Evolutionary conservation across 2,113 vertebrate genomes (phyloP).

Genomic region (Talpa occidentalis): DNA sequence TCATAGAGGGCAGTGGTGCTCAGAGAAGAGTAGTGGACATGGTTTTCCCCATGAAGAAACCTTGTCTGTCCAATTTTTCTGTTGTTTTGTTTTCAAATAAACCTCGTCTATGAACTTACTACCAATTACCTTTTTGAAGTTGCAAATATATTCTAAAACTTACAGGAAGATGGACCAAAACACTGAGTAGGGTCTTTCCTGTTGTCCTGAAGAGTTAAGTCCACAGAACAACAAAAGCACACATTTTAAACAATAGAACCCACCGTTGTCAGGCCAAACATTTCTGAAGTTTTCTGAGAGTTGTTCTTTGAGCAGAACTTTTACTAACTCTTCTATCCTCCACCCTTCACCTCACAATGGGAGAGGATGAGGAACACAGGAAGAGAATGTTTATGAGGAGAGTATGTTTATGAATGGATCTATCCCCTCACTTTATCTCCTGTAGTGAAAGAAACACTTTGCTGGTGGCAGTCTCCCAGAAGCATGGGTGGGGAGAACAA

Average conservation of each 20-base stretch:
- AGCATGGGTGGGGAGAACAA: neutral
- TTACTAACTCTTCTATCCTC: neutral
- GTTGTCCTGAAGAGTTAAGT: neutral
- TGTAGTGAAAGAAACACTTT: neutral
- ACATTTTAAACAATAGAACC: neutral
- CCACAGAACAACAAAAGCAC: neutral
- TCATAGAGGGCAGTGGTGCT: too few species aligned
- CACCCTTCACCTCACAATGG: neutral
- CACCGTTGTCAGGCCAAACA: neutral
- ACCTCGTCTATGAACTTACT: too few species aligned
- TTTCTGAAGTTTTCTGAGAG: neutral
- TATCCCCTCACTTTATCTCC: neutral
- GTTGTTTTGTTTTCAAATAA: too few species aligned
- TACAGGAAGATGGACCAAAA: neutral
- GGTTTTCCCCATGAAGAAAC: too few species aligned
- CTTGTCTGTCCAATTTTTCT: too few species aligned
- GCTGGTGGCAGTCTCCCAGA: neutral
- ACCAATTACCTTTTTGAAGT: too few species aligned
- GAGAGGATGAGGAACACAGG: neutral
- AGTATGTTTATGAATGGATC: neutral
- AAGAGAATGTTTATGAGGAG: accelerated
- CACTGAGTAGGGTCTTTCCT: neutral
- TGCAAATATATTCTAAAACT: neutral
- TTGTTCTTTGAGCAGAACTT: neutral
- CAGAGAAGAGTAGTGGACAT: too few species aligned